These are phyloP conservation scores for Alcis repandata DNA, from an alignment of 2,888 invertebrate genomes.

Conservation along the genomic window DNA sequence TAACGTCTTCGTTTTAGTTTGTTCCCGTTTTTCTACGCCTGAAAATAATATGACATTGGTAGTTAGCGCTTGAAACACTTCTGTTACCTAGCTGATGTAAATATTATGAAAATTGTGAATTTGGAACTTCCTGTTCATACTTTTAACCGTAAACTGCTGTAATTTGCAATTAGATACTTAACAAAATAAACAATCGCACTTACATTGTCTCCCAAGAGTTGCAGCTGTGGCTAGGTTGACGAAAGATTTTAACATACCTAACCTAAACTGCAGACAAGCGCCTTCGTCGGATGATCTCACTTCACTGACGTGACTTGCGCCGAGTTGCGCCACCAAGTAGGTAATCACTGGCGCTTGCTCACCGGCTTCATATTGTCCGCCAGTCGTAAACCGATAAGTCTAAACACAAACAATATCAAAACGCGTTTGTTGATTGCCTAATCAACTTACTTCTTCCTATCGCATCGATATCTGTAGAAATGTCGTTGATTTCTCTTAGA, in stretches of 20 bases:
- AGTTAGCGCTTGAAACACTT: neutral
- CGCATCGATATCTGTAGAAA: constrained; percentile 10
- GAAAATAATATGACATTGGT: neutral
- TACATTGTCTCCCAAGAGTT: constrained; percentile 57
- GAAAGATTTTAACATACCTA: constrained; percentile 68
- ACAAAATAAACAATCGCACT: constrained; percentile 52
- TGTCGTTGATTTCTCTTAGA: constrained; percentile 4
- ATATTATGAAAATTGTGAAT: constrained; percentile 10
- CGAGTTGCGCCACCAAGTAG: no score
- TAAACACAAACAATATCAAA: constrained; percentile 24
- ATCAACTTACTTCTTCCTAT: constrained; percentile 1
- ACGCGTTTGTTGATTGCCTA: neutral
- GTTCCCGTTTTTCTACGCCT: no score
- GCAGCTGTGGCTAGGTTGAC: constrained; percentile 53
- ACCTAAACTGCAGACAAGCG: constrained; percentile 27
- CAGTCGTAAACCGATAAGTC: constrained; percentile 40
- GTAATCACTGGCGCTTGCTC: constrained; percentile 19
- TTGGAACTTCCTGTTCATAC: neutral
- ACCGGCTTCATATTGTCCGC: constrained; percentile 26
- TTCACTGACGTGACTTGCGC: constrained; percentile 48
- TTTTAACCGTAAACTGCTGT: neutral
- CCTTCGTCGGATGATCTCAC: constrained; percentile 47
- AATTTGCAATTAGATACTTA: neutral
- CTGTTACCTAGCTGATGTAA: neutral
- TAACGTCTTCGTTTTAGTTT: no score